These are phyloP conservation scores for Epizoanthus ramosus DNA, from an alignment of 92 coral and sea anemone genomes.

Conservation along the genomic window DNA sequence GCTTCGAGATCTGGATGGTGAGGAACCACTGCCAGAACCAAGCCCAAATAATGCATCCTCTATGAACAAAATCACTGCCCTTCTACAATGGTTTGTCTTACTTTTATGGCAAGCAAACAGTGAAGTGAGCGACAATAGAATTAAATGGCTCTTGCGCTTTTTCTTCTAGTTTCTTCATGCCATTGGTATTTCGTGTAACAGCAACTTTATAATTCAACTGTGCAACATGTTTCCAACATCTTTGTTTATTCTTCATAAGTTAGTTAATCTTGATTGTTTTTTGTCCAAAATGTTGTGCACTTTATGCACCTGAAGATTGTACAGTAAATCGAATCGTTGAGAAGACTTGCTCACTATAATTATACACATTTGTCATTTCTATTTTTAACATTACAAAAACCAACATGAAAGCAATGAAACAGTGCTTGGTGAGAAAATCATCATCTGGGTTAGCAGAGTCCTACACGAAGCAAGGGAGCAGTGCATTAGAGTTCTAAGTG, in stretches of 20 bases:
- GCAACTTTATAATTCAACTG: slow-evolving; percentile 44
- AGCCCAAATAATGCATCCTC: neutral
- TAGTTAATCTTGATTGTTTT: slow-evolving; percentile 42
- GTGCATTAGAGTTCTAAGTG: too few relatives aligned
- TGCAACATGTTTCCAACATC: slow-evolving; percentile 60
- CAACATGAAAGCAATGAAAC: too few relatives aligned
- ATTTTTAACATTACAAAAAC: too few relatives aligned
- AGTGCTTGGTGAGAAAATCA: too few relatives aligned
- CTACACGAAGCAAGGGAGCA: too few relatives aligned
- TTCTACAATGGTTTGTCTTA: slow-evolving; percentile 59
- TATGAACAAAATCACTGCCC: slow-evolving; percentile 20
- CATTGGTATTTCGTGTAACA: slow-evolving; percentile 33
- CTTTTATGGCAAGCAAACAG: slow-evolving; percentile 60
- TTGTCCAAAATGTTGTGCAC: too few relatives aligned
- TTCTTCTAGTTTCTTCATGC: slow-evolving; percentile 53
- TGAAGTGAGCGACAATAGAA: slow-evolving; percentile 61
- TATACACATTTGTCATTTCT: too few relatives aligned
- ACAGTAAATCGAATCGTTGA: too few relatives aligned
- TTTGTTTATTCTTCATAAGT: slow-evolving; percentile 45
- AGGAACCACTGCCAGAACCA: slow-evolving; percentile 56
- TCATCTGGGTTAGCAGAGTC: too few relatives aligned
- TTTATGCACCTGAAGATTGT: too few relatives aligned
- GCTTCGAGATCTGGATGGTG: slow-evolving; percentile 20
- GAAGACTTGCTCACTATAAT: too few relatives aligned
- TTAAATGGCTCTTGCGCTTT: slow-evolving; percentile 58